Base-by-base conservation (phyloP, 2,797 vertebrate genomes). In the Myiotriccus ornatus region DNA sequence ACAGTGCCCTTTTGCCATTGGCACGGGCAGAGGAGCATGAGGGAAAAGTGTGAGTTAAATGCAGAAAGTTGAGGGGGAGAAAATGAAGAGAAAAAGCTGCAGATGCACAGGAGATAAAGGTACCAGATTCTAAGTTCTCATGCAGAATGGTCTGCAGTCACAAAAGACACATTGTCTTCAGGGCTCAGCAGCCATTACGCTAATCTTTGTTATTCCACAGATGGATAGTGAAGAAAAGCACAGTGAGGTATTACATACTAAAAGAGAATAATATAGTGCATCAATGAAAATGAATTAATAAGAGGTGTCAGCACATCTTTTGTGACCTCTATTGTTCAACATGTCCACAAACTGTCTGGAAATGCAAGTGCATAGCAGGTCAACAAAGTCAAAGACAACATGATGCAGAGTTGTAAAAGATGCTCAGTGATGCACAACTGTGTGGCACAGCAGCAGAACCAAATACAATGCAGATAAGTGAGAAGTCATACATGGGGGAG, bases 401-500 rank as follows among this genome's bases (percentile, higher is more conserved):
- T 3, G 6, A 37, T 35, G 14, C 22, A 24, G 56, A 65, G 16
- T 24, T 22, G 44, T 56, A 34, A 30, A 77, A 63, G 50, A n/a
- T 52, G 52, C n/a, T 80, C 52, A n/a, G 11, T 15, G 17, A 71
- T 21, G 23, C 49, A 47, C 13, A 84, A 52, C n/a, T 6, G 30
- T 14, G 21, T n/a, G 23, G 59, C 35, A 46, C 25, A 46, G 41
- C 3, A 77, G 44, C 39, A 49, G 74, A 76, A 49, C 34, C 7
- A 80, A 57, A 71, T 11, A 11, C 27, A 56, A 23, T 17, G 34
- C n/a, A 49, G 19, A 37, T 28, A 44, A 71, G 22, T 49, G 53
- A 47, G 30, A 86, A 83, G 28, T 24, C 9, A 3, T 34, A 34
- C 23, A 0, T 3, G 0, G 10, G 15, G 12, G 5, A 6, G 27